Evolutionary conservation across 2,888 invertebrate genomes (phyloP), one percentile per base, ranked within the genome.

Genomic region (Mimachlamys varia): DNA sequence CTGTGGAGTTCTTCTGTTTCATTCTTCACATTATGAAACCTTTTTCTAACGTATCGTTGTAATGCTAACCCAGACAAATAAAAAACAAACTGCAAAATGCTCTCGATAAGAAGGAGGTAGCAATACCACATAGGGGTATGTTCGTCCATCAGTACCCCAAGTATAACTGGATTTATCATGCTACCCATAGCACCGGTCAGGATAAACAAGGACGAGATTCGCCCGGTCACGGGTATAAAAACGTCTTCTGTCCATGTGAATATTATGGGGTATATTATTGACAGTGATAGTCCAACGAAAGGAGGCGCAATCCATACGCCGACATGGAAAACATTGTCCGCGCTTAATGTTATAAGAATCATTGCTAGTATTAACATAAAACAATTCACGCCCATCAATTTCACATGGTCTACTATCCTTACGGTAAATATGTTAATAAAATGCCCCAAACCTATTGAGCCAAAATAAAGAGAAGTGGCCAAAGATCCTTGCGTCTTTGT

Each of bases 181-280:
- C 91, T 87, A 0, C 94, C 93, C 4, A 89, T 88, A 13, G 93
- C 91, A 3, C 92, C 91, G 0, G 93, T 89, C 22, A 94, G 90
- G 37, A 93, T 91, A 87, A 94, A 92, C 88, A 93, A 90, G 10
- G 93, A 92, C 0, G 93, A 92, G 2, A 94, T 91, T 90, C 91
- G 93, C 12, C 93, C 93, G 0, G 93, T 92, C 0, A 94, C 93
- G 53, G 91, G 89, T 76, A 93, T 87, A 37, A 94, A 92, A 38
- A 92, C 90, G 91, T 93, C 92, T 53, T 94, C 93, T 4, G 94
- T 93, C 93, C 93, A 94, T 0, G 93, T 93, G 76, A 93, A 92
- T n/a, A 93, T 91, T 88, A 93, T 92, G 5, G 94, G 93, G 87
- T 93, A 94, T 38, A 93, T 89, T 12, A 93, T 91, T 0, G 93